Evolutionary conservation across 2,888 invertebrate genomes (phyloP), one percentile per base, ranked within the genome.

Genomic region (Camptogramma bilineatum): DNA sequence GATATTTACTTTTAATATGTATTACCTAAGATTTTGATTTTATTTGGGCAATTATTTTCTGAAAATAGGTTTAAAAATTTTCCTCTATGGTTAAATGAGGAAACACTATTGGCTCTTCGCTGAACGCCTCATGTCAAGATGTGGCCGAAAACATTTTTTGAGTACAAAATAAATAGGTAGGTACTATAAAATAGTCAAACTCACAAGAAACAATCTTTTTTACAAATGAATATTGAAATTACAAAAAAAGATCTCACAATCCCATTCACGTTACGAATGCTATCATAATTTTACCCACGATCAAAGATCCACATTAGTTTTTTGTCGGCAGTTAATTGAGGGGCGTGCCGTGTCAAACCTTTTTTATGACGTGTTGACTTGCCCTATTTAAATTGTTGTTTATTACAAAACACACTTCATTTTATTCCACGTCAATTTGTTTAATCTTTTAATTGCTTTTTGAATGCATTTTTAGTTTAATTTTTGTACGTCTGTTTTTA

Each of bases 311-410:
- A 70, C 69, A 72, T 75, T 75, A 66, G 63, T 70, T 79, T 80
- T 80, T 79, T 77, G 68, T 69, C 44, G 62, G 54, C 61, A 68
- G 72, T 74, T 70, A 79, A 77, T 75, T 55, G 73, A 73, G 72
- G 74, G 77, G 76, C 78, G 78, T 77, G 75, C 60, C 67, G 39
- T 68, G 73, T 74, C 71, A 67, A 72, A 52, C 68, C 48, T 70
- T 76, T 76, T 74, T 76, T 71, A 70, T 54, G 66, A 69, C 61
- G 64, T 66, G 75, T 77, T 80, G 80, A 79, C 78, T 74, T 57
- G 73, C 55, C 54, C 65, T 67, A 64, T 71, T 69, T 65, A 16
- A 46, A 61, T 53, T 61, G 64, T 66, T 69, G 64, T 70, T 61
- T 65, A 65, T 61, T 57, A 61, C 58, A 39, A 63, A 63, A 58